phyloP scores from a whole-genome alignment of 2,797 vertebrate species.

The Diplodus puntazzo region DNA sequence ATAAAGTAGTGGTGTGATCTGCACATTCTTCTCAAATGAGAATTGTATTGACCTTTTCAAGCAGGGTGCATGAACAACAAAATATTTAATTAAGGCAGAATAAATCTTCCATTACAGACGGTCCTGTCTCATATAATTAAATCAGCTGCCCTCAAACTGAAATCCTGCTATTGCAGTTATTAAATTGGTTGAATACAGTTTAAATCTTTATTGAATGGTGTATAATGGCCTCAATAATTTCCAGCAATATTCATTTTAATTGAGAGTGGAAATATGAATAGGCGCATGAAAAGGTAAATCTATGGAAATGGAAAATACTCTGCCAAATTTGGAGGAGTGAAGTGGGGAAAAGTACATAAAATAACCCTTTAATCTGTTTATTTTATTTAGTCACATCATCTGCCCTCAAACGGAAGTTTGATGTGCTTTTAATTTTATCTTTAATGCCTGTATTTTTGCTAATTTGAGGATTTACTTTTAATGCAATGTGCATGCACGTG shows the following conservation, averaged over 20 bases:
- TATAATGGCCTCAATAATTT: not conserved
- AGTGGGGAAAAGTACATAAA: not conserved
- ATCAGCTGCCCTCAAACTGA: conserved; percentile 9
- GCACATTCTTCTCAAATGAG: conserved; percentile 27
- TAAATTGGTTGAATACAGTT: not conserved
- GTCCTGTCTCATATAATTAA: conserved; percentile 2
- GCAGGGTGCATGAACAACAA: not conserved
- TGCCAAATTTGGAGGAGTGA: not conserved
- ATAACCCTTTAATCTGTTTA: not conserved
- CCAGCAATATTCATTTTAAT: not conserved
- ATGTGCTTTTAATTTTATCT: not conserved
- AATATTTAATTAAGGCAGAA: conserved; percentile 7
- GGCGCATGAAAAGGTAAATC: not conserved
- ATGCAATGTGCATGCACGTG: not conserved
- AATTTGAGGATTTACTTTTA: not conserved
- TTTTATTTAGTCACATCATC: not conserved
- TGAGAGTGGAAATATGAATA: conserved; percentile 13
- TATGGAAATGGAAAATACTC: conserved; percentile 12
- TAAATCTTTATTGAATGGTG: not conserved
- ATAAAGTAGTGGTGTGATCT: conserved; percentile 1
- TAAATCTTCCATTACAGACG: conserved; percentile 15
- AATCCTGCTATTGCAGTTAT: conserved; percentile 1
- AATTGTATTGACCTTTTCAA: conserved; percentile 4
- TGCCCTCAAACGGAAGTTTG: not conserved
- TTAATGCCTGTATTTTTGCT: not conserved